Evolutionary conservation across 92 coral and sea anemone species (phyloP), one percentile per base, ranked within the genome.

Genomic region (Hydrozoanthus gracilis): DNA sequence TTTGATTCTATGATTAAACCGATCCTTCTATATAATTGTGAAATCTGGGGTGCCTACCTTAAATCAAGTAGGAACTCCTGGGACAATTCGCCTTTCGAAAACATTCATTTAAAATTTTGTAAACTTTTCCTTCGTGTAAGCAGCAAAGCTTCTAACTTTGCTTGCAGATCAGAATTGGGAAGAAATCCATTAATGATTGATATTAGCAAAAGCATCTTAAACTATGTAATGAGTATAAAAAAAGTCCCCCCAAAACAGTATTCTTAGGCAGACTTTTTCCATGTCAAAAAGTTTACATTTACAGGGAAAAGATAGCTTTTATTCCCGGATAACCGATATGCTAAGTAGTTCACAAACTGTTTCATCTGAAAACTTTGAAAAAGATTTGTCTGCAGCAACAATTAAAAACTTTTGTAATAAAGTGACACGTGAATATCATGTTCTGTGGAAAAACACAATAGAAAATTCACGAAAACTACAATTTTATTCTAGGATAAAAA

Each of bases 261-360:
- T 60, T 60, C 66, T 60, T 60, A 60, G 66, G 16, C 17, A 60
- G 66, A 60, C 66, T 60, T 60, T 60, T 60, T 60, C 66, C 17
- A 60, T 60, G 66, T 60, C 66, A 58, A 58, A 58, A 58, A 58
- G 65, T 58, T 58, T 58, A 58, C 65, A 58, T 58, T 58, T 58
- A 58, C 65, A 58, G 65, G 65, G 65, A 58, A 58, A 58, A 58
- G 65, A 58, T 58, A 58, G 65, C 65, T 58, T 58, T 58, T 58
- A 58, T 58, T 58, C 65, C 65, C 65, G 65, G 65, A 58, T 58
- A 58, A 58, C 65, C 65, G 65, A 58, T 58, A 58, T 58, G 65
- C 65, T 58, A 58, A 58, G 65, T 58, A 58, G 65, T 58, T 58
- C 65, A 58, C 65, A 58, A 58, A 58, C 65, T 58, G 65, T 39